phyloP scores from a whole-genome alignment of 2,888 invertebrate genomes.

The Noctua pronuba region DNA sequence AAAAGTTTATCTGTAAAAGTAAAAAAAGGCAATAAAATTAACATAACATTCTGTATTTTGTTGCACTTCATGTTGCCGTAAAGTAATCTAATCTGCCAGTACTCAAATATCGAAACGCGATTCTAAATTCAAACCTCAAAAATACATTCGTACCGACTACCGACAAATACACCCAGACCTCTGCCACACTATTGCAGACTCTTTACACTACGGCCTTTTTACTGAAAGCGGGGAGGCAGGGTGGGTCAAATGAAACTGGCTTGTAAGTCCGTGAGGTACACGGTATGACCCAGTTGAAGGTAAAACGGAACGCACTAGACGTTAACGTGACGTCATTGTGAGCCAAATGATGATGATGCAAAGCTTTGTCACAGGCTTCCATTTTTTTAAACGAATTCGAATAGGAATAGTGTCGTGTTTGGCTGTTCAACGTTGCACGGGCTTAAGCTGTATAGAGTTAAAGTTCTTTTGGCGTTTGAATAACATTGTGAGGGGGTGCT shows the following conservation, averaged over 20 bases:
- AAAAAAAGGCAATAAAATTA: neutral
- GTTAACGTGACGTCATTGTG: conserved; percentile 65
- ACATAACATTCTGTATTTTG: too few relatives aligned
- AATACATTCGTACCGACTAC: conserved; percentile 53
- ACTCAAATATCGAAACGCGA: conserved; percentile 41
- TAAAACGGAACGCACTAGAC: conserved; percentile 68
- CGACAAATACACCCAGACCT: conserved; percentile 58
- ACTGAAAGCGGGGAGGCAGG: conserved; percentile 22
- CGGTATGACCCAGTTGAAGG: conserved; percentile 71
- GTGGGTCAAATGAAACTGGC: conserved; percentile 56
- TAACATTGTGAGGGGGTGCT: neutral
- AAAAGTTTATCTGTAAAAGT: neutral
- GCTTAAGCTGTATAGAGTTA: neutral
- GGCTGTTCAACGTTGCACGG: conserved; percentile 5
- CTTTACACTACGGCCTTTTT: conserved; percentile 34
- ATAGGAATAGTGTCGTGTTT: conserved; percentile 16
- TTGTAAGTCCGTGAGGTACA: conserved; percentile 42
- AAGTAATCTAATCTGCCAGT: conserved; percentile 42
- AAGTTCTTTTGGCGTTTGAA: neutral
- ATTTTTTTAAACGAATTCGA: conserved; percentile 48
- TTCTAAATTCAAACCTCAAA: conserved; percentile 58
- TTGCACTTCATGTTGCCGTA: neutral
- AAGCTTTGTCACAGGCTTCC: conserved; percentile 50
- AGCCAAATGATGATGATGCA: conserved; percentile 67
- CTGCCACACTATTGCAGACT: conserved; percentile 22